Evolutionary conservation across 1,140 invertebrate species (phyloP).

Genomic region (Dryas iulia): DNA sequence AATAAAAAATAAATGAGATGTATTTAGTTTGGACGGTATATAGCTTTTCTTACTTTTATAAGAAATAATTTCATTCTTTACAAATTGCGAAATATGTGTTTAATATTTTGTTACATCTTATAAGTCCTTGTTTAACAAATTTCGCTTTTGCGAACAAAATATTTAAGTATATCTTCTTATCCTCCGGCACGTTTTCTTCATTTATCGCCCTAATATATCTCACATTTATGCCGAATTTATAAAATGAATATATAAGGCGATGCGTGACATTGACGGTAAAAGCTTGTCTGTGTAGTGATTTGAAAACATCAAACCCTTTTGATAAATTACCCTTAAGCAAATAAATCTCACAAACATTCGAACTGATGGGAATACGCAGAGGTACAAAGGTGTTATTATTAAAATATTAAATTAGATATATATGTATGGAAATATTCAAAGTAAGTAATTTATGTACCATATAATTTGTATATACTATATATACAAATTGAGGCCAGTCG

Average conservation of each 20-base stretch:
- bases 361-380: neutral
- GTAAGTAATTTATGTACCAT: no score
- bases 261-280: conserved; percentile 21
- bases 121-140: neutral
- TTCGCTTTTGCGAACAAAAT: neutral
- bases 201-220: neutral
- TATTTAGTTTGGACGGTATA: neutral
- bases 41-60: neutral
- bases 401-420: no score
- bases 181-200: neutral
- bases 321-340: conserved; percentile 27
- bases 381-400: no score
- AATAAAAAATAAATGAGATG: no score
- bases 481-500: no score
- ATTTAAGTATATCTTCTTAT: neutral
- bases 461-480: no score
- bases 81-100: neutral
- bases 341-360: conserved; percentile 20
- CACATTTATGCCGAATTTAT: conserved; percentile 10
- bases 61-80: neutral
- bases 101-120: neutral
- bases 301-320: conserved; percentile 16
- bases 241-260: conserved; percentile 9
- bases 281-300: conserved; percentile 18
- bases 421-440: no score